Evolutionary conservation across 2,888 invertebrate species (phyloP).

Genomic region (Yponomeuta cagnagella): DNA sequence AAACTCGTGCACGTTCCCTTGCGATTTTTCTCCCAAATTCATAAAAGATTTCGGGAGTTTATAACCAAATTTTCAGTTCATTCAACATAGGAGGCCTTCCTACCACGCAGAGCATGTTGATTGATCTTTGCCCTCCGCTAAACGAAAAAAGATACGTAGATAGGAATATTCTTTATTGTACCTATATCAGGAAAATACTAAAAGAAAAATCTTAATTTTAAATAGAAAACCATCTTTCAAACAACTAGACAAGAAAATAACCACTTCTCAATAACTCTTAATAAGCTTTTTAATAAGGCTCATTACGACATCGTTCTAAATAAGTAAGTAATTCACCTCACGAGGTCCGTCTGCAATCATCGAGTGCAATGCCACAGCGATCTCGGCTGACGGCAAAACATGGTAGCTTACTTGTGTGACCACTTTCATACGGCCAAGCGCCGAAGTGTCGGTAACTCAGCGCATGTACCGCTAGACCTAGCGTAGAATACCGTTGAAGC

Average conservation of each 20-base stretch:
- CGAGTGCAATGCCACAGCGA: constrained; percentile 4
- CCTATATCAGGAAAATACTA: too few relatives aligned
- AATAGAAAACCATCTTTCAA: neutral
- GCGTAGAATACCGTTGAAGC: neutral
- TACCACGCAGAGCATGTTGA: too few relatives aligned
- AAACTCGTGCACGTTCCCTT: too few relatives aligned
- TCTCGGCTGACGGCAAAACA: neutral
- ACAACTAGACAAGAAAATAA: neutral
- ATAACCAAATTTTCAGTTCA: too few relatives aligned
- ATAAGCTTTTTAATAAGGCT: neutral
- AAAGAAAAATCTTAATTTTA: too few relatives aligned
- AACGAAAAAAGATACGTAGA: too few relatives aligned
- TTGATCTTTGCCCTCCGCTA: too few relatives aligned
- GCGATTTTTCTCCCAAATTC: too few relatives aligned
- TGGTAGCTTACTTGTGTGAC: neutral
- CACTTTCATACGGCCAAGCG: neutral
- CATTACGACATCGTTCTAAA: neutral
- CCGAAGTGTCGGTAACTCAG: neutral
- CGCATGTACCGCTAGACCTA: neutral
- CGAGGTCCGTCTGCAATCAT: neutral
- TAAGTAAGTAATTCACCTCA: neutral
- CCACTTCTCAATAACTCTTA: neutral
- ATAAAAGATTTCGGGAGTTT: too few relatives aligned
- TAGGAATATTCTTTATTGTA: too few relatives aligned
- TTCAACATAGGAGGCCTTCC: too few relatives aligned